Conservation (phyloP, 2,113 vertebrate species). For the Thunnus thynnus region DNA sequence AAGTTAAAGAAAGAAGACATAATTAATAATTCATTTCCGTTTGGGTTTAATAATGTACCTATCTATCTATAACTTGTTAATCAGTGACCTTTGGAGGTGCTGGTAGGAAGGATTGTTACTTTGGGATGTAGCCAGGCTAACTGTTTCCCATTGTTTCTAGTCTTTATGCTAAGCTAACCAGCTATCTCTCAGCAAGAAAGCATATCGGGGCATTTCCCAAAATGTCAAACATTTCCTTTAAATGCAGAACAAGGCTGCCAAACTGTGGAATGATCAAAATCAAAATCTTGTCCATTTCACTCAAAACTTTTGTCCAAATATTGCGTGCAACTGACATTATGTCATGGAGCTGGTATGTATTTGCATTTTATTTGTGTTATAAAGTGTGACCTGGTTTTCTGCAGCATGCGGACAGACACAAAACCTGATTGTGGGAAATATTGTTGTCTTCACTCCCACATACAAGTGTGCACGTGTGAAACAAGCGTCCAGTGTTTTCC, state of each 20-base stretch:
- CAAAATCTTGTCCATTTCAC: background rate
- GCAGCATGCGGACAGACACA: slow-evolving; percentile 30
- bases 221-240: too few relatives aligned
- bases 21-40: too few relatives aligned
- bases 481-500: slow-evolving; percentile 69
- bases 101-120: too few relatives aligned
- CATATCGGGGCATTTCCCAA: too few relatives aligned
- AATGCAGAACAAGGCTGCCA: background rate
- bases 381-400: slow-evolving; percentile 35
- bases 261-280: background rate
- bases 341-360: background rate
- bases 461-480: slow-evolving; percentile 56
- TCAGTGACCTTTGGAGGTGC: too few relatives aligned
- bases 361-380: slow-evolving; percentile 6
- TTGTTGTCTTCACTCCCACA: slow-evolving; percentile 35
- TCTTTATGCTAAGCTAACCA: too few relatives aligned
- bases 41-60: too few relatives aligned
- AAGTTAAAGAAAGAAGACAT: too few relatives aligned
- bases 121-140: too few relatives aligned
- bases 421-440: slow-evolving; percentile 65
- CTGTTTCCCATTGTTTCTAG: too few relatives aligned
- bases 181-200: too few relatives aligned
- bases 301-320: background rate
- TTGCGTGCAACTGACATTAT: background rate
- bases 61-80: too few relatives aligned